phyloP scores from a whole-genome alignment of 2,888 invertebrate genomes.

The Tryphoninae sp. region DNA sequence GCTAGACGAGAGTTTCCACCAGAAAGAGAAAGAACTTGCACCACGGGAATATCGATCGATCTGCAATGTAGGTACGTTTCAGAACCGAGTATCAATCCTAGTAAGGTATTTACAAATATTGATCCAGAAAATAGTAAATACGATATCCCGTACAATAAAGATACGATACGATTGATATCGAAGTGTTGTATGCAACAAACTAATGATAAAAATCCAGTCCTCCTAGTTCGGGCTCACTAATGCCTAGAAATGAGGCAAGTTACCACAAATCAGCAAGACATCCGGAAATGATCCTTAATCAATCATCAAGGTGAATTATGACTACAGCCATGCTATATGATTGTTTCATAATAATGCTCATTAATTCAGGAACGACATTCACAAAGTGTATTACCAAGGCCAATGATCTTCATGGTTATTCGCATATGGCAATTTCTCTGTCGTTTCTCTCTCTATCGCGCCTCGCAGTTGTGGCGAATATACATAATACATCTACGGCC shows the following conservation, averaged over 20 bases:
- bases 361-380: slow-evolving; percentile 4
- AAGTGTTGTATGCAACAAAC: neutral
- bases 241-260: neutral
- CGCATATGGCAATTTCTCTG: slow-evolving; percentile 30
- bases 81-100: neutral
- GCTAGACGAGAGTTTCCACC: slow-evolving; percentile 3
- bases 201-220: neutral
- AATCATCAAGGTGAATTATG: neutral
- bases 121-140: neutral
- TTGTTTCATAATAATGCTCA: slow-evolving; percentile 25
- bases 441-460: slow-evolving; percentile 1
- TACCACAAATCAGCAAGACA: neutral
- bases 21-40: neutral
- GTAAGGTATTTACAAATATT: neutral
- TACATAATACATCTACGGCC: neutral
- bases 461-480: neutral
- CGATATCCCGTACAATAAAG: neutral
- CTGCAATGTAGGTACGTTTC: neutral
- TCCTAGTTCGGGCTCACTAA: neutral
- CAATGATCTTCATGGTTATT: slow-evolving; percentile 24
- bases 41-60: neutral
- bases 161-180: neutral
- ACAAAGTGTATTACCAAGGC: slow-evolving; percentile 21
- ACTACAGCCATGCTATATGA: neutral
- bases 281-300: neutral